A percentile compares a stretch with the other conserved stretches of the same genome.
phyloP scores from a whole-genome alignment of 1,140 invertebrate species.

The Dufourea novaeangliae region DNA sequence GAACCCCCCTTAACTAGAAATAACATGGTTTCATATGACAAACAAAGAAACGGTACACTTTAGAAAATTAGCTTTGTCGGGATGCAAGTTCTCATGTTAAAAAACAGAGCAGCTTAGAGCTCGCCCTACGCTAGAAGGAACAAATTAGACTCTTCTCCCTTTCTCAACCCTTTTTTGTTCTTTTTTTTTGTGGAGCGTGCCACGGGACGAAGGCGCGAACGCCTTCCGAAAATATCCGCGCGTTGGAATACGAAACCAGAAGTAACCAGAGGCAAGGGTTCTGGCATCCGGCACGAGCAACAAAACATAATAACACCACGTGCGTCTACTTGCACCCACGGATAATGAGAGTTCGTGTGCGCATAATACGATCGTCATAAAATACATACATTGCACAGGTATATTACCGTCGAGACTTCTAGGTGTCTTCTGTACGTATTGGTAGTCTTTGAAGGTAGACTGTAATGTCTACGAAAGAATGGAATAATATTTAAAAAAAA shows the following conservation, averaged over 20 bases:
- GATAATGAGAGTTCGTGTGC: neutral
- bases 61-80: no score
- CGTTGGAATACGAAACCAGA: slow-evolving; percentile 36
- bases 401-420: no score
- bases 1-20: no score
- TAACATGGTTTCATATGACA: no score
- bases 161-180: slow-evolving; percentile 42
- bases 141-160: slow-evolving; percentile 42
- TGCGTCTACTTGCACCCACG: slow-evolving; percentile 18
- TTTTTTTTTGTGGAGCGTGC: neutral
- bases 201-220: neutral
- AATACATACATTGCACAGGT: no score
- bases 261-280: slow-evolving; percentile 41
- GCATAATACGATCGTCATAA: no score
- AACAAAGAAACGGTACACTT: no score
- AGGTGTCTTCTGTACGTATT: no score
- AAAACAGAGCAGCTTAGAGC: neutral
- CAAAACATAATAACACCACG: slow-evolving; percentile 43
- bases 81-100: no score
- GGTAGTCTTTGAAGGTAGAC: no score
- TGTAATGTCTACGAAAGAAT: no score
- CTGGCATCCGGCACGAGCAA: slow-evolving; percentile 41
- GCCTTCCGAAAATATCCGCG: slow-evolving; percentile 38
- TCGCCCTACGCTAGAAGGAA: slow-evolving; percentile 1
- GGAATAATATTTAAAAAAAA: no score